Percentiles rank a stretch among this genome's conserved stretches.
Evolutionary conservation across 1,140 invertebrate genomes (phyloP).

Genomic region (Nebria ingens): DNA sequence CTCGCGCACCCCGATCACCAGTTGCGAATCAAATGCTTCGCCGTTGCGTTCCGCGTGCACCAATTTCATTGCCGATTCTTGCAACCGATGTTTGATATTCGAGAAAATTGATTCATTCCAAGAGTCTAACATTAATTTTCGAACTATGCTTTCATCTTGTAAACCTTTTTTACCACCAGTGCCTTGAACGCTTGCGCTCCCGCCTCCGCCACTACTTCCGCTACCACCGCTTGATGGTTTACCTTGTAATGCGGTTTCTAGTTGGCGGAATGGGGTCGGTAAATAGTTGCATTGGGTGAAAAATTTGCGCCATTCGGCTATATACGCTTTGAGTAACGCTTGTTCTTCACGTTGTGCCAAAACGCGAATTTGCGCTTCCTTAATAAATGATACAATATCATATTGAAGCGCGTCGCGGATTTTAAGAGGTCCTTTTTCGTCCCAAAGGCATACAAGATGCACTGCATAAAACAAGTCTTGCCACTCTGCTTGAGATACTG

Average conservation of each 20-base stretch:
- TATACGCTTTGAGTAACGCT: slow-evolving; percentile 90
- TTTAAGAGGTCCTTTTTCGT: slow-evolving; percentile 86
- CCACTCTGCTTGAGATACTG: slow-evolving; percentile 91
- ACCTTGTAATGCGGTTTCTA: slow-evolving; percentile 66
- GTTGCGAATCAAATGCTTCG: slow-evolving; percentile 92
- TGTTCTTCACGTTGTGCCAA: slow-evolving; percentile 87
- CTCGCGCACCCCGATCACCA: slow-evolving; percentile 70
- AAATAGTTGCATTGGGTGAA: slow-evolving; percentile 96
- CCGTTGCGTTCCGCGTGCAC: slow-evolving; percentile 93
- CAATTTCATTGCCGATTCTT: slow-evolving; percentile 95
- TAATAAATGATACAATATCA: slow-evolving; percentile 91
- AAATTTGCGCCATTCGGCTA: slow-evolving; percentile 94
- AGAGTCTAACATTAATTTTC: slow-evolving; percentile 92
- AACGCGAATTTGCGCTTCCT: slow-evolving; percentile 83
- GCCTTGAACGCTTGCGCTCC: slow-evolving; percentile 40
- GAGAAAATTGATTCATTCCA: slow-evolving; percentile 97
- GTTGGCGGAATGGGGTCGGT: slow-evolving; percentile 88
- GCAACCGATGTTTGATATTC: slow-evolving; percentile 87
- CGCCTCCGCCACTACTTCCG: slow-evolving; percentile 25
- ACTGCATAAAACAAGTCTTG: slow-evolving; percentile 94
- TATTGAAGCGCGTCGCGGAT: slow-evolving; percentile 80
- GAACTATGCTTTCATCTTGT: slow-evolving; percentile 79
- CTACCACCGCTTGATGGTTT: slow-evolving; percentile 20
- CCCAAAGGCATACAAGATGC: slow-evolving; percentile 90
- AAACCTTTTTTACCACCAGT: slow-evolving; percentile 36